phyloP scores from a whole-genome alignment of 2,797 vertebrate genomes.

The Bradypodion ventrale region DNA sequence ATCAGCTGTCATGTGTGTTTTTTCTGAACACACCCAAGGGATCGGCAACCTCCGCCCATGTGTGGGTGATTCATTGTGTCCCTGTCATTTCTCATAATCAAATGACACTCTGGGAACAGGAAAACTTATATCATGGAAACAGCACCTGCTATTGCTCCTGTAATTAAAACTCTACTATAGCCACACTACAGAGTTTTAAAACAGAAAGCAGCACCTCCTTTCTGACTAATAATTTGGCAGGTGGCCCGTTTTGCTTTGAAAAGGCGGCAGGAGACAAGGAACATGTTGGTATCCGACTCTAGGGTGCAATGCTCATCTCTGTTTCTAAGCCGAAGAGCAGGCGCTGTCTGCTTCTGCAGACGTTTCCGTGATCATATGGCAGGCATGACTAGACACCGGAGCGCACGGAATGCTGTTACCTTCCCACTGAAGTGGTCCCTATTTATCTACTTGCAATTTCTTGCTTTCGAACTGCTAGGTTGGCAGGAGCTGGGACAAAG shows the following conservation, averaged over 20 bases:
- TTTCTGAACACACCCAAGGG: neutral
- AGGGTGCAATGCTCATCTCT: too few species aligned
- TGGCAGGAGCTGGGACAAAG: too few species aligned
- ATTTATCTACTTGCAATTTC: too few species aligned
- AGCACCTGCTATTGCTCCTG: constrained; percentile 40
- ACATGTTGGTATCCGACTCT: too few species aligned
- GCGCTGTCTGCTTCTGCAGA: too few species aligned
- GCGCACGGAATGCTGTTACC: too few species aligned
- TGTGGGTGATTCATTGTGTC: constrained; percentile 22
- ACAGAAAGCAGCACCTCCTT: constrained; percentile 5
- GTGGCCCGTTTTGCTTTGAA: neutral
- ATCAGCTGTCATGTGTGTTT: neutral
- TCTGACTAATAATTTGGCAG: neutral
- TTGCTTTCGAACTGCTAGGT: too few species aligned
- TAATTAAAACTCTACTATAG: constrained; percentile 41
- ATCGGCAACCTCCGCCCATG: neutral
- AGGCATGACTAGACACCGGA: too few species aligned
- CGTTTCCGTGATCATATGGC: too few species aligned
- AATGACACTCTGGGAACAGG: constrained; percentile 25
- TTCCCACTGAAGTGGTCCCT: too few species aligned
- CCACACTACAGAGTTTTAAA: constrained; percentile 27
- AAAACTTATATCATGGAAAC: neutral
- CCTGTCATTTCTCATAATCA: constrained; percentile 44
- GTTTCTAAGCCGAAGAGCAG: too few species aligned
- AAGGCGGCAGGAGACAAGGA: neutral